These are phyloP conservation scores for Siniperca chuatsi DNA, from an alignment of 2,113 vertebrate species.

Conservation along the genomic window DNA sequence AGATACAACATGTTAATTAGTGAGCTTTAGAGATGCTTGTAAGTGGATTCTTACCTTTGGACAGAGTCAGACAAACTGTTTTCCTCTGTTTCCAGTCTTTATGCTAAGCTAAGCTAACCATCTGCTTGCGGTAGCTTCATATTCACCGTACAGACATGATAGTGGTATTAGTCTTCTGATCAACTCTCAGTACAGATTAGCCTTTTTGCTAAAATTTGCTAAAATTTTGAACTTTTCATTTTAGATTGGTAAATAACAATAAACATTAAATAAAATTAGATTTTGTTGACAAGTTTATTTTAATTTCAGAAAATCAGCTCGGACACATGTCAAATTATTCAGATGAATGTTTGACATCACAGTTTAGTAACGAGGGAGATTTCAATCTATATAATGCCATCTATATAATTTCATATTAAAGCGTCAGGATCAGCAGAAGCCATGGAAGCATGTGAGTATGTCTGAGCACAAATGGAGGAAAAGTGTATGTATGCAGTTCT, in stretches of 20 bases:
- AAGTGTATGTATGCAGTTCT: conserved; percentile 73
- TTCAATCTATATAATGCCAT: background rate
- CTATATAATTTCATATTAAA: conserved; percentile 49
- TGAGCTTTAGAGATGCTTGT: background rate
- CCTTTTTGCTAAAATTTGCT: background rate
- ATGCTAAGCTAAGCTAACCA: background rate
- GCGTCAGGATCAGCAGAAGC: conserved; percentile 53
- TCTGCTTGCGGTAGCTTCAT: background rate
- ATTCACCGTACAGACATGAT: background rate
- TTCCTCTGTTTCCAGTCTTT: background rate
- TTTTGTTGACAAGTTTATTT: background rate
- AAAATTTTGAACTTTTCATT: background rate
- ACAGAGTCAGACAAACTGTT: background rate
- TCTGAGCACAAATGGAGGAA: conserved; percentile 61
- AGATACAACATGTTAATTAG: background rate
- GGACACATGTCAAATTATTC: background rate
- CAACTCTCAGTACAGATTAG: background rate
- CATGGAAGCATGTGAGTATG: conserved; percentile 30
- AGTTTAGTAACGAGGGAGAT: background rate
- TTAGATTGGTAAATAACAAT: background rate
- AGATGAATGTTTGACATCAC: background rate
- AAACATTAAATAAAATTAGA: background rate
- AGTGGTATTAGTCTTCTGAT: background rate
- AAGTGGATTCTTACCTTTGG: background rate
- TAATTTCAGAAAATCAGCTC: background rate